Evolutionary conservation across 92 coral and sea anemone genomes (phyloP), one percentile per base, ranked within the genome.

Genomic region (Epizoanthus ramosus): DNA sequence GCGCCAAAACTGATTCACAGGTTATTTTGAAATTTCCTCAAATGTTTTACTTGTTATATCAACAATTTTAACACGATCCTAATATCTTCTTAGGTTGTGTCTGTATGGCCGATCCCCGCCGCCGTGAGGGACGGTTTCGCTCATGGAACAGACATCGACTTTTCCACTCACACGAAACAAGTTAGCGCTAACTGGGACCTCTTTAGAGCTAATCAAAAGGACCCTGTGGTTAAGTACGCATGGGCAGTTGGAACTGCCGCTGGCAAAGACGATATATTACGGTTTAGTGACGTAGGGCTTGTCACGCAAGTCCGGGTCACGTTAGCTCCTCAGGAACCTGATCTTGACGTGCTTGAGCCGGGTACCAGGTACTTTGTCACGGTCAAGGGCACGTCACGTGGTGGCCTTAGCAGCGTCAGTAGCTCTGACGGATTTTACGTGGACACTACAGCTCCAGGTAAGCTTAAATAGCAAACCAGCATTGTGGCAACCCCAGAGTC

Each of bases 211-310:
- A 97, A 93, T 59, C 71, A 65, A 13, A 88, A 85, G n/a, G 99
- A 96, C 73, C 92, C 99, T 22, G 96, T 96, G 17, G 85, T 90
- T 71, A 86, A 88, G 54, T 96, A 96, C 88, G 95, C 86, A 75
- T 96, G 96, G 98, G 96, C 98, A n/a, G 76, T 96, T 50, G 98
- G 99, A 50, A 90, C 96, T 58, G 64, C 81, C 57, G 83, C 87
- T 65, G 93, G 91, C 17, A 63, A 59, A 23, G 93, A 93, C 37
- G 94, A 91, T 67, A 68, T 93, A 57, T 54, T 88, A 80, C 65
- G 85, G 79, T 96, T 91, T 71, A 88, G 88, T 28, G 90, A 86
- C 31, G 91, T 92, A 23, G 98, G 98, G 7, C 91, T 93, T 73
- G 76, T 41, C 39, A 85, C 92, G 67, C 84, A 80, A 17, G 88